Evolutionary conservation across 2,888 invertebrate species (phyloP), one percentile per base, ranked within the genome.

Genomic region (Stenotaenia linearis): DNA sequence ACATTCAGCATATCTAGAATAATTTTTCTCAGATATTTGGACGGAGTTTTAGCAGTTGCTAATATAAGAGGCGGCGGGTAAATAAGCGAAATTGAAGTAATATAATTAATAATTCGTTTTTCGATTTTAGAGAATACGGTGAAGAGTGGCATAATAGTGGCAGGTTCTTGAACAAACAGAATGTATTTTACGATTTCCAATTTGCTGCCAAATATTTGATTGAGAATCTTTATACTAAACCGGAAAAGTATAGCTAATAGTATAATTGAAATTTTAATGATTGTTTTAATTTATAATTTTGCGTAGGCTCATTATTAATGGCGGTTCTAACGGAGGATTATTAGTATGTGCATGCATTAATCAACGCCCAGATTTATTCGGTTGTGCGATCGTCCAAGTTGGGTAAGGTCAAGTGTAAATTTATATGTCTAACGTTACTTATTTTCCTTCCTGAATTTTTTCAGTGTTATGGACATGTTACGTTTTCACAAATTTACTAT

Each of bases 401-500:
- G 98, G 97, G 95, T 96, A 87, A 87, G 90, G 4, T 10, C 18
- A 4, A 12, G 1, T 21, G 76, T 77, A 75, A 75, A 75, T 18
- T 7, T n/a, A 23, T 74, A 23, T n/a, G 37, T 28, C 21, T 18
- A 7, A 12, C n/a, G n/a, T n/a, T n/a, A n/a, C n/a, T n/a, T n/a
- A n/a, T n/a, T n/a, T n/a, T n/a, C n/a, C n/a, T n/a, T n/a, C n/a
- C n/a, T 56, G 75, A 21, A 1, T 18, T 32, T 78, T n/a, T 28
- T 40, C 87, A 97, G 97, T 15, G 98, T 99, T 0, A 89, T 98
- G 88, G 99, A 99, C 88, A 96, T 98, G 97, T 88, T 98, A 81
- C 91, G 97, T 79, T 99, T 94, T 89, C 97, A 98, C 87, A 97
- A 97, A 88, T 97, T 98, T 87, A 99, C 98, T 6, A 96, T 98